Evolutionary conservation across 2,888 invertebrate genomes (phyloP).

Genomic region (Nematopogon swammerdamellus): DNA sequence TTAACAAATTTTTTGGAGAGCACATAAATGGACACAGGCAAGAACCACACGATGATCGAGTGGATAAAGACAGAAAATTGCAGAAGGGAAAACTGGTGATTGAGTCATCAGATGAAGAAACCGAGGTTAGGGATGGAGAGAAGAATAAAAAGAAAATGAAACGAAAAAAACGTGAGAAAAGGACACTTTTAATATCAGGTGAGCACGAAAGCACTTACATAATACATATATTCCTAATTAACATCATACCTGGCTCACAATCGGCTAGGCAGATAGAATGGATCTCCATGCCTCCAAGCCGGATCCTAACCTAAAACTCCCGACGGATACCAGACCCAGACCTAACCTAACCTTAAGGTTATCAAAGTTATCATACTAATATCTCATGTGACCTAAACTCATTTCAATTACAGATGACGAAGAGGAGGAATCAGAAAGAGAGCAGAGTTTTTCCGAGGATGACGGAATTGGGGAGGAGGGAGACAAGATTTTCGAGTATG

Average conservation of each 20-base stretch:
- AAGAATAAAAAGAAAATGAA: conserved; percentile 38
- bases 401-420: conserved; percentile 11
- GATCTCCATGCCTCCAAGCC: too few relatives aligned
- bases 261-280: too few relatives aligned
- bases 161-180: conserved; percentile 29
- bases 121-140: conserved; percentile 9
- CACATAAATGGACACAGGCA: conserved; percentile 13
- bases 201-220: too few relatives aligned
- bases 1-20: conserved; percentile 26
- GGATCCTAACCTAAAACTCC: too few relatives aligned
- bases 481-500: conserved; percentile 63
- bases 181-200: conserved; percentile 45
- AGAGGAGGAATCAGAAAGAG: conserved; percentile 11
- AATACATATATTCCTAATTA: too few relatives aligned
- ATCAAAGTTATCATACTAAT: not conserved
- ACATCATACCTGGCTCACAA: too few relatives aligned
- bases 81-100: conserved; percentile 35
- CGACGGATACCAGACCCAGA: too few relatives aligned
- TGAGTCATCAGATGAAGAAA: conserved; percentile 35
- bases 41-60: too few relatives aligned
- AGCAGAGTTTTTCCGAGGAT: conserved; percentile 5
- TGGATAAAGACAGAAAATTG: conserved; percentile 2
- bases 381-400: too few relatives aligned
- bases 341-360: too few relatives aligned
- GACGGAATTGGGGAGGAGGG: conserved; percentile 26